Base-by-base conservation (phyloP, 2,113 vertebrate species). In the Stigmatopora nigra region DNA sequence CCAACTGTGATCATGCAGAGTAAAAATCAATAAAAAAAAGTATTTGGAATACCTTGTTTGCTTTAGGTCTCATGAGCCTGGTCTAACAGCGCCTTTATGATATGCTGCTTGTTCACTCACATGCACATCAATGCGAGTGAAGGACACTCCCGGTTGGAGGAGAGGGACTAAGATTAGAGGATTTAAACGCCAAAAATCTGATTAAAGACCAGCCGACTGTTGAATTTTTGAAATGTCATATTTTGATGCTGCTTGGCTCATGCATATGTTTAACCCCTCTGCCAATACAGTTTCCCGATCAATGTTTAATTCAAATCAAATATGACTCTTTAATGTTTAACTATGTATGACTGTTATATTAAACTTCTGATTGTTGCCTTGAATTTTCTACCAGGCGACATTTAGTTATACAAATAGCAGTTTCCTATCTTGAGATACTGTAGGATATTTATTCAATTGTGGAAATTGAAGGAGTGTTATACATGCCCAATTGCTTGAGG, bases 391-490 rank as follows among this genome's bases (percentile, higher is more conserved):
- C n/a, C 38, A 22, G n/a, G 57, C 4, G 36, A 12, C 35, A 22
- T n/a, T 67, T 72, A 14, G 7, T 19, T 16, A 7, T 15, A 31
- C 61, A 53, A 71, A 48, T 9, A 0, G 13, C 48, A 57, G 36
- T 70, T 55, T 65, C 58, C 64, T 31, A 41, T 53, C 65, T 48
- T 49, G 62, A 56, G 38, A 13, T 31, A 71, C 65, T 75, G 76
- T 64, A 70, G 53, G 0, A 48, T 75, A 7, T 72, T 19, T 58
- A 60, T 65, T 41, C 25, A 49, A 35, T 63, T 70, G 75, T 2
- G 14, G 64, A 78, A 73, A 71, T 75, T 57, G 68, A 80, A 71
- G 68, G 61, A 5, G 55, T 61, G 45, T 60, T 68, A 53, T 65
- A 59, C 15, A 56, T 64, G 70, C 55, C 38, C 31, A 73, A 81